These are phyloP conservation scores for Gallinago paraguaiae DNA, from an alignment of 2,113 vertebrate species.

Conservation along the genomic window DNA sequence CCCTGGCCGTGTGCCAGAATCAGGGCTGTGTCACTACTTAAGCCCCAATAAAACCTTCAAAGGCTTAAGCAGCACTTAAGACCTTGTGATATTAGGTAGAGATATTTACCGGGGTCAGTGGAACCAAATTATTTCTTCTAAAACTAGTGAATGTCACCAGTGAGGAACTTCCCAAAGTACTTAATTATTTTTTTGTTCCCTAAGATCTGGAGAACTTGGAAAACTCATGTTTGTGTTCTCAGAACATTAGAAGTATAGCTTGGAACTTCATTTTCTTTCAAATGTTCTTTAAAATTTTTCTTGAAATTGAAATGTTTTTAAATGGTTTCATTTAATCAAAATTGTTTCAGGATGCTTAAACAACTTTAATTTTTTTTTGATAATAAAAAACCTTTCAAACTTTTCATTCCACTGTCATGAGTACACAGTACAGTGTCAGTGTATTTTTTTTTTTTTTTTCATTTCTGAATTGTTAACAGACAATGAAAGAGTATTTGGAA, in stretches of 20 bases:
- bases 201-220: background rate
- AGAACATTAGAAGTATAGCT: background rate
- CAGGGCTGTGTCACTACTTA: background rate
- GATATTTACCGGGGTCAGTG: background rate
- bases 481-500: background rate
- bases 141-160: background rate
- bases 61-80: background rate
- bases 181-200: background rate
- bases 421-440: background rate
- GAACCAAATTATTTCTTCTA: background rate
- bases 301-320: background rate
- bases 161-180: background rate
- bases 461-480: background rate
- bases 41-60: constrained; percentile 27
- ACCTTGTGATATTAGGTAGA: background rate
- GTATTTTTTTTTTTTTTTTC: background rate
- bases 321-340: background rate
- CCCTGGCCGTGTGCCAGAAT: background rate
- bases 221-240: background rate
- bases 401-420: background rate
- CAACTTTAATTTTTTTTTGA: background rate
- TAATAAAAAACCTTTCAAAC: background rate
- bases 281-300: background rate
- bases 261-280: background rate
- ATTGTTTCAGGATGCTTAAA: background rate